These are phyloP conservation scores for Hassar affinis DNA, from an alignment of 2,113 vertebrate genomes.

Conservation along the genomic window DNA sequence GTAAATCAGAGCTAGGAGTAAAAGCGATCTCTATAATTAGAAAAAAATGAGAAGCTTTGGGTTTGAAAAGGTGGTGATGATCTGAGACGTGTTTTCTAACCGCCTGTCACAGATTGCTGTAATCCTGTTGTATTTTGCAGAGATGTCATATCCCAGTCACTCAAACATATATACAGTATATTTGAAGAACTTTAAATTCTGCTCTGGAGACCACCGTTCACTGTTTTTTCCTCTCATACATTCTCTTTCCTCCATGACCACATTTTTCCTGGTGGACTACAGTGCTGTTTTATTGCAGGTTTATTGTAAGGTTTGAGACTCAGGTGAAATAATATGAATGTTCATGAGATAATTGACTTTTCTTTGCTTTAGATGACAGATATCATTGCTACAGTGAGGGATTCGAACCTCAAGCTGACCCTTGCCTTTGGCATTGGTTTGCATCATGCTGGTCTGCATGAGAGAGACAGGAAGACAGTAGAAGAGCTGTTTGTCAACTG, in stretches of 20 bases:
- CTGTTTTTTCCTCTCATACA: neutral
- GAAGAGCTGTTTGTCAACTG: conserved; percentile 98
- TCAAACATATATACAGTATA: neutral
- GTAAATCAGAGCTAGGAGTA: neutral
- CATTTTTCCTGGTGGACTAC: neutral
- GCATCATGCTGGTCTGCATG: conserved; percentile 94
- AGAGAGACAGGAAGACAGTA: conserved; percentile 91
- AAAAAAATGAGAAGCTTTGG: neutral
- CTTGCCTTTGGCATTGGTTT: conserved; percentile 97
- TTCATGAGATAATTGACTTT: neutral
- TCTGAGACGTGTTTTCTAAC: neutral
- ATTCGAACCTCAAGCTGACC: conserved; percentile 94
- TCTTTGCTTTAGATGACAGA: conserved; percentile 80
- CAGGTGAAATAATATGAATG: neutral
- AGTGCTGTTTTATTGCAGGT: neutral
- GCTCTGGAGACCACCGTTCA: neutral
- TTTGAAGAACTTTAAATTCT: neutral
- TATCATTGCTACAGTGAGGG: conserved; percentile 86
- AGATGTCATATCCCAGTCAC: neutral
- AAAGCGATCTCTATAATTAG: neutral
- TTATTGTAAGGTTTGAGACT: neutral
- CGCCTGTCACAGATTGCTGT: neutral
- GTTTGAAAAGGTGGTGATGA: neutral
- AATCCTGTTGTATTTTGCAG: neutral
- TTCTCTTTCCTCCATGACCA: neutral